These are phyloP conservation scores for Gavia stellata DNA, from an alignment of 2,113 vertebrate species.

Conservation along the genomic window DNA sequence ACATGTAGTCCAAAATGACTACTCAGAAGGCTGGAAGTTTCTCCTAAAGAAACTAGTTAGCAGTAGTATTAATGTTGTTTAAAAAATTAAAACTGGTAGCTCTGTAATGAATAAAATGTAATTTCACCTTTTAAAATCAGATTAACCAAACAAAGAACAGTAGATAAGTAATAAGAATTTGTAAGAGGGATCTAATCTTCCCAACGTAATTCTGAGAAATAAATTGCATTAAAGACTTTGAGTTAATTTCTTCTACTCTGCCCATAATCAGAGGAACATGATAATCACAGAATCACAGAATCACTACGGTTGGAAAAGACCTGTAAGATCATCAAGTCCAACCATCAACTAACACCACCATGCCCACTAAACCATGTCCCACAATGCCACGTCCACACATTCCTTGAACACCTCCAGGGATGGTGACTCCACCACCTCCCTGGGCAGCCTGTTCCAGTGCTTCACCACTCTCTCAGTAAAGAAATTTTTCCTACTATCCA, in stretches of 20 bases:
- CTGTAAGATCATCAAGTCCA: too few species aligned
- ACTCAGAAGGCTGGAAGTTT: not conserved
- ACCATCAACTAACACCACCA: too few species aligned
- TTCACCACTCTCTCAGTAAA: too few species aligned
- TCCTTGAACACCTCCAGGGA: too few species aligned
- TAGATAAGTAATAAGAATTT: conserved; percentile 24
- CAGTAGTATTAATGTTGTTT: not conserved
- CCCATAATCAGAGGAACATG: not conserved
- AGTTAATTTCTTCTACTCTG: conserved; percentile 48
- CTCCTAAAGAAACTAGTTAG: not conserved
- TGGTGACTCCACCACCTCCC: too few species aligned
- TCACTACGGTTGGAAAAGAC: too few species aligned
- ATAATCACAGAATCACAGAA: too few species aligned
- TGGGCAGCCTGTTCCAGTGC: too few species aligned
- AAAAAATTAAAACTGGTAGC: not conserved
- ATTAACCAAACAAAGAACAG: not conserved
- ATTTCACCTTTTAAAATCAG: conserved; percentile 37
- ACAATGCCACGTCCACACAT: too few species aligned
- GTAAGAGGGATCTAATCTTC: conserved; percentile 39
- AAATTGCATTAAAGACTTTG: conserved; percentile 13
- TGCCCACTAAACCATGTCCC: too few species aligned
- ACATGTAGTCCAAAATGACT: not conserved
- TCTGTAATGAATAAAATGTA: conserved; percentile 7
- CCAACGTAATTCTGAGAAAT: conserved; percentile 26
- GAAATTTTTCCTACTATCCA: too few species aligned